Evolutionary conservation across 2,797 vertebrate species (phyloP).

Genomic region (Cuniculus paca): DNA sequence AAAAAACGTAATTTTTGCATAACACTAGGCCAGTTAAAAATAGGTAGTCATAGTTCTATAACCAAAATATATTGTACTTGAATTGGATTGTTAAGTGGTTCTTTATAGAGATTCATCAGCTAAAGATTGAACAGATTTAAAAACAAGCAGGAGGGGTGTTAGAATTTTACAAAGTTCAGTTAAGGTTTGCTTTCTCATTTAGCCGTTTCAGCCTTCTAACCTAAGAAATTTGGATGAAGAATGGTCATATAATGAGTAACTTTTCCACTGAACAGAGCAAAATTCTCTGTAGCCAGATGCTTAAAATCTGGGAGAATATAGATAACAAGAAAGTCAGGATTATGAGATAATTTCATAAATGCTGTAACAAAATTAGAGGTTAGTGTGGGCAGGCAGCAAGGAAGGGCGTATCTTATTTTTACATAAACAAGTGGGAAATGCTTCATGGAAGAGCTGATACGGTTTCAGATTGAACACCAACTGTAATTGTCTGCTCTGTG

Average conservation of each 20-base stretch:
- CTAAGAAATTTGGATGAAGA: not conserved
- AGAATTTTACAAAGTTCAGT: not conserved
- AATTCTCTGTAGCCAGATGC: not conserved
- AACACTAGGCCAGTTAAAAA: not conserved
- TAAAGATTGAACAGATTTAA: not conserved
- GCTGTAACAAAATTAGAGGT: not conserved
- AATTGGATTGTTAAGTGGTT: not conserved
- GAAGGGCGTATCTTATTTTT: not conserved
- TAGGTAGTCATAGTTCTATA: not conserved
- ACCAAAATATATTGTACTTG: not conserved
- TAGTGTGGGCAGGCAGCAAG: not conserved
- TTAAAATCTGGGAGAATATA: not conserved
- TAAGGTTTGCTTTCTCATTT: slow-evolving; percentile 21
- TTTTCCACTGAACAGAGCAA: slow-evolving; percentile 6
- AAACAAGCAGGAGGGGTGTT: not conserved
- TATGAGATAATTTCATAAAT: not conserved
- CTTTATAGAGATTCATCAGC: not conserved
- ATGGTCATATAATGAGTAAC: not conserved
- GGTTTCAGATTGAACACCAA: not conserved
- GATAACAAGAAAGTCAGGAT: not conserved
- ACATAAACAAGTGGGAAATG: not conserved
- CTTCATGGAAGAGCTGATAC: not conserved
- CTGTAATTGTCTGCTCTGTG: not conserved
- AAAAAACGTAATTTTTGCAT: not conserved
- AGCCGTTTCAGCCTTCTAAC: slow-evolving; percentile 24